Conservation (phyloP, 2,113 vertebrate genomes). For the Gymnogyps californianus region DNA sequence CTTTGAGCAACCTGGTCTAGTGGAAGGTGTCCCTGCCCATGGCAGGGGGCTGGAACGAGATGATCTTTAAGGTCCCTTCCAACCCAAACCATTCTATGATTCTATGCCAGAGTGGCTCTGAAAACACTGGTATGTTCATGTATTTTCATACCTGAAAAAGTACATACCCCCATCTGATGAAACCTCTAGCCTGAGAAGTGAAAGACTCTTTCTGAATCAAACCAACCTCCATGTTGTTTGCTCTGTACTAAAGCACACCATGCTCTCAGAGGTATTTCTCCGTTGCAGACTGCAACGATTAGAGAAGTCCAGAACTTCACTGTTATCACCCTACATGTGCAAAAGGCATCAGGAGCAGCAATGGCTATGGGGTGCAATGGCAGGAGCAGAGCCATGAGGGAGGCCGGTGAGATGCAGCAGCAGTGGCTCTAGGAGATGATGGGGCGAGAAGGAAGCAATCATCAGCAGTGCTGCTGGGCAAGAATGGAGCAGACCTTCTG, state of each 20-base stretch:
- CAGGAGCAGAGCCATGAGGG: neutral
- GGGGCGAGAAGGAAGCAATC: neutral
- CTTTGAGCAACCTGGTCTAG: no score
- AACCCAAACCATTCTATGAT: no score
- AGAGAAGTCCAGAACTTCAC: neutral
- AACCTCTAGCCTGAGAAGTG: neutral
- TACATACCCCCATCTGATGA: rapidly evolving
- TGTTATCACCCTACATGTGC: rapidly evolving
- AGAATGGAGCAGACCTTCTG: neutral
- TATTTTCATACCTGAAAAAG: neutral
- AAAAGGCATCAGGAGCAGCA: neutral
- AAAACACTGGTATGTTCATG: neutral
- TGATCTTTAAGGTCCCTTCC: no score
- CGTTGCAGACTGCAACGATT: neutral
- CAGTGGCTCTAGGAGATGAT: neutral
- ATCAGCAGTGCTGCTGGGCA: neutral
- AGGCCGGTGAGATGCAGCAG: neutral
- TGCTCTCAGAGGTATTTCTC: neutral
- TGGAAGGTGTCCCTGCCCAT: no score
- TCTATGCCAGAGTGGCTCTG: neutral
- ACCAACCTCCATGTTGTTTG: no score
- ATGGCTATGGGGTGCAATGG: rapidly evolving
- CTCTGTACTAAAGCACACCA: neutral
- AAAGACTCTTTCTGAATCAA: neutral
- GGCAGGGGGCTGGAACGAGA: no score